These are phyloP conservation scores for Napeogenes inachia DNA, from an alignment of 2,888 invertebrate species.

Conservation along the genomic window DNA sequence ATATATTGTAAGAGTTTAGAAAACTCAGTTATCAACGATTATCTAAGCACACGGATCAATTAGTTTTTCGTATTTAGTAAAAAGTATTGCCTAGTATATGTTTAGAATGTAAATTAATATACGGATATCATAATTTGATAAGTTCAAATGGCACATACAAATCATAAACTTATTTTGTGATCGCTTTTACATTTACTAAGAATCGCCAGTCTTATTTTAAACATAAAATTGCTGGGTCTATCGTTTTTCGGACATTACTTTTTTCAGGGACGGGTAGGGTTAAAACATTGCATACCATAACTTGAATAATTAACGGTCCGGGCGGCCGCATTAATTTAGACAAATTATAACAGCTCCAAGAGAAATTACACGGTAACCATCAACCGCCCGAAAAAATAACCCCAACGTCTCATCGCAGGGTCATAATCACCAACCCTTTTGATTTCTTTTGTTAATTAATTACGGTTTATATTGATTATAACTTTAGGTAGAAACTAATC, in stretches of 20 bases:
- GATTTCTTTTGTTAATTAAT: conserved; percentile 37
- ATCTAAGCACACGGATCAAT: too few relatives aligned
- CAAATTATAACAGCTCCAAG: conserved; percentile 48
- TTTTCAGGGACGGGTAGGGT: background rate
- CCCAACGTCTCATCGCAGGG: conserved; percentile 31
- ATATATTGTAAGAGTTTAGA: too few relatives aligned
- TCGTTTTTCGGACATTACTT: background rate
- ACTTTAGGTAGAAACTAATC: too few relatives aligned
- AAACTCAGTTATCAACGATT: too few relatives aligned
- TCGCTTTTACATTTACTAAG: too few relatives aligned
- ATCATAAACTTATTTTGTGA: too few relatives aligned
- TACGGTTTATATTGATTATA: conserved; percentile 21
- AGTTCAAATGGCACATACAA: too few relatives aligned
- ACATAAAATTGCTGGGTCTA: background rate
- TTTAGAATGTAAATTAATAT: too few relatives aligned
- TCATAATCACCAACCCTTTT: conserved; percentile 37
- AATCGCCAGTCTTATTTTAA: background rate
- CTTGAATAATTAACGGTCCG: conserved; percentile 30
- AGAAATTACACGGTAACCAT: conserved; percentile 33
- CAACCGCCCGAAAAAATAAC: conserved; percentile 35
- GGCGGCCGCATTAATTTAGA: conserved; percentile 43
- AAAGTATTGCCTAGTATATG: too few relatives aligned
- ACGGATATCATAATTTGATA: too few relatives aligned
- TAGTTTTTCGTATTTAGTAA: too few relatives aligned
- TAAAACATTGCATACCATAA: conserved; percentile 4